phyloP scores from a whole-genome alignment of 2,113 vertebrate genomes.

The Pangasianodon gigas region DNA sequence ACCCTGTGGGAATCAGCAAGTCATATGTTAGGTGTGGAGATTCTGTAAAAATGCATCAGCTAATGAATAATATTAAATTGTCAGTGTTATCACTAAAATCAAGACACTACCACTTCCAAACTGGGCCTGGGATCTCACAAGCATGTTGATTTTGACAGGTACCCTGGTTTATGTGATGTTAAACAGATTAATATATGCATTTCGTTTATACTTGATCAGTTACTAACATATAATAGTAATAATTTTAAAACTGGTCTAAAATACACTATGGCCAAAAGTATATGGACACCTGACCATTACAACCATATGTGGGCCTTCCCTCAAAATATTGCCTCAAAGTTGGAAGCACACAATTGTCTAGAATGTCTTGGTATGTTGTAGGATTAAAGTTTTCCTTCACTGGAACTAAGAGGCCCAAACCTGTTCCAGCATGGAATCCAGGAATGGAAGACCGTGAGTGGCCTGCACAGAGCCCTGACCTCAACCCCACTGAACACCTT shows the following conservation, averaged over 20 bases:
- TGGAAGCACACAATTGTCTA: neutral
- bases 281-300: neutral
- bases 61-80: neutral
- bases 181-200: neutral
- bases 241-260: neutral
- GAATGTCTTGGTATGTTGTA: neutral
- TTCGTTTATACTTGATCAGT: neutral
- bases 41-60: conserved; percentile 5
- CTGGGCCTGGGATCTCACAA: neutral
- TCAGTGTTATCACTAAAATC: neutral
- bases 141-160: neutral
- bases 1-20: conserved; percentile 68
- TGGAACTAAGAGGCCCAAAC: neutral
- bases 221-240: neutral
- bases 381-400: neutral
- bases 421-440: neutral
- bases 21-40: neutral
- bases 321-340: neutral
- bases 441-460: neutral
- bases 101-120: neutral
- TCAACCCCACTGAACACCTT: neutral
- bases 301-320: neutral
- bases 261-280: neutral
- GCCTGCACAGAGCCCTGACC: neutral
- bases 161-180: neutral